Conservation (phyloP, 2,797 vertebrate genomes). For the Periparus ater region DNA sequence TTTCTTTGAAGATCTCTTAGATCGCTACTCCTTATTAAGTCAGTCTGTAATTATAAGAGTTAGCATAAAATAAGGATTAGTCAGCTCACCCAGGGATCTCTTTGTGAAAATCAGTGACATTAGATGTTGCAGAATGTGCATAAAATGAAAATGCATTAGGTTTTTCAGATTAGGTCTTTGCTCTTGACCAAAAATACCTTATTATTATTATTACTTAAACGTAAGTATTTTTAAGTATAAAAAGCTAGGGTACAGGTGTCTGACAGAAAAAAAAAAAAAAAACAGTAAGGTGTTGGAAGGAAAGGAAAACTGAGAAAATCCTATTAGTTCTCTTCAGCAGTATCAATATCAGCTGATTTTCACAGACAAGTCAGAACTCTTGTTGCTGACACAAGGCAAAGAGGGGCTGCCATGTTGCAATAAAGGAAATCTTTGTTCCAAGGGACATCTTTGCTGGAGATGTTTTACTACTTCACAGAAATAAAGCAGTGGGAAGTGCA, state of each 20-base stretch:
- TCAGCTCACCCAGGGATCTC: not conserved
- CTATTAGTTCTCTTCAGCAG: not conserved
- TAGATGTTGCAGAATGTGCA: not conserved
- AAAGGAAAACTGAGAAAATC: not conserved
- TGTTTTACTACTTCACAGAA: not conserved
- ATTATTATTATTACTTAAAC: too few relatives aligned
- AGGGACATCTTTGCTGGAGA: not conserved
- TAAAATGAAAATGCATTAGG: not conserved
- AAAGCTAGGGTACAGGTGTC: not conserved
- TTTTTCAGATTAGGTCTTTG: not conserved
- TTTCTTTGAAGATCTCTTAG: not conserved
- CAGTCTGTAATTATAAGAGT: not conserved
- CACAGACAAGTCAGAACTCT: not conserved
- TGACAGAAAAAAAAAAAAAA: not conserved
- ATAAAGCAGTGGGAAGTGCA: not conserved
- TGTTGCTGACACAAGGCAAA: not conserved
- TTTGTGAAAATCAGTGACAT: not conserved
- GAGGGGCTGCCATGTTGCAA: not conserved
- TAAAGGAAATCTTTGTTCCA: not conserved
- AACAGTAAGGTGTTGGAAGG: not conserved
- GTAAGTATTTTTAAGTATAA: not conserved
- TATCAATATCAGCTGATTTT: not conserved
- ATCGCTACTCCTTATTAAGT: not conserved
- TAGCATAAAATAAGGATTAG: not conserved
- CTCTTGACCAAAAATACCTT: not conserved